Evolutionary conservation across 2,888 invertebrate genomes (phyloP).

Genomic region (Philopedon plagiatum): DNA sequence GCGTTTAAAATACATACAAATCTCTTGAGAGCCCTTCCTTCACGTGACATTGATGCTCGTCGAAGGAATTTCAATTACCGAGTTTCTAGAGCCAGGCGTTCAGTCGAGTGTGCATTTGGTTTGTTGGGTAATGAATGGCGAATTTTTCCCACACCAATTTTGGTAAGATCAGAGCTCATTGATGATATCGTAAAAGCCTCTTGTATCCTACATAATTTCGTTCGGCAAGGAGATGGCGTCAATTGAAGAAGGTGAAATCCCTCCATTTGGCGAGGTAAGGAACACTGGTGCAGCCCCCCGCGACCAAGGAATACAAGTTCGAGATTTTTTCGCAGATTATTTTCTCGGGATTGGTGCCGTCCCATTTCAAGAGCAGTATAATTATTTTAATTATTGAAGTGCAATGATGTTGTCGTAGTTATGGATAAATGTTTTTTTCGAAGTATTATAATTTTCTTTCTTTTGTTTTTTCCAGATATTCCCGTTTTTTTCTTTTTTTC

Average conservation of each 20-base stretch:
- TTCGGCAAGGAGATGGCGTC: constrained; percentile 25
- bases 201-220: constrained; percentile 34
- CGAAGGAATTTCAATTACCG: constrained; percentile 52
- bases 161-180: constrained; percentile 33
- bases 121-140: constrained; percentile 44
- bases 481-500: too few species aligned
- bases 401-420: too few species aligned
- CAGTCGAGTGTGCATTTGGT: constrained; percentile 50
- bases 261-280: constrained; percentile 29
- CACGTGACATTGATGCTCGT: constrained; percentile 5
- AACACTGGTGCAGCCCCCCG: neutral
- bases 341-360: neutral
- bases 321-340: neutral
- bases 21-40: constrained; percentile 38
- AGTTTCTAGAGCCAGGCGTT: constrained; percentile 37
- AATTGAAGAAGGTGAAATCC: constrained; percentile 34
- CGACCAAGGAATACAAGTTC: neutral
- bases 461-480: too few species aligned
- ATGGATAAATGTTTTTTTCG: too few species aligned
- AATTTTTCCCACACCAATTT: constrained; percentile 41
- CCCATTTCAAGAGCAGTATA: neutral
- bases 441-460: too few species aligned
- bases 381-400: too few species aligned
- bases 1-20: constrained; percentile 35
- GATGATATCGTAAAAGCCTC: constrained; percentile 42